A percentile compares a stretch with the other conserved stretches of the same genome.
phyloP scores from a whole-genome alignment of 2,888 invertebrate species.

The Cecidostiba fungosa region DNA sequence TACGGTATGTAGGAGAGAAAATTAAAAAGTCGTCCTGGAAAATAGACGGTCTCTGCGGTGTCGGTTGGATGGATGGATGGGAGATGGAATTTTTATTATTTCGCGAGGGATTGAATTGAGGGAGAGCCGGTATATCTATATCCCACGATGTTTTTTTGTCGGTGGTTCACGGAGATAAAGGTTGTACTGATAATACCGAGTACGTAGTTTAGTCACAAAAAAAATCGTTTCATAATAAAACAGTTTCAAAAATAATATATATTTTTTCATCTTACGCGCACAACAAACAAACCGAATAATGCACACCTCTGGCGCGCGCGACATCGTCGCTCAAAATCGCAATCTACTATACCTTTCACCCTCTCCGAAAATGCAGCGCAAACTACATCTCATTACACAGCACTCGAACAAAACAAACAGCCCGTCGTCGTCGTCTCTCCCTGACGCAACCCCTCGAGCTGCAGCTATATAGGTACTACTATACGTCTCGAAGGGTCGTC shows the following conservation, averaged over 20 bases:
- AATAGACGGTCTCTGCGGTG: background rate
- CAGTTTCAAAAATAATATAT: too few relatives aligned
- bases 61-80: background rate
- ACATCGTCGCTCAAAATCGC: background rate
- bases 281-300: too few relatives aligned
- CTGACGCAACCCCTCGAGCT: background rate
- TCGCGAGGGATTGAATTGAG: background rate
- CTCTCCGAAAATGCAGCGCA: constrained; percentile 1
- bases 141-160: too few relatives aligned
- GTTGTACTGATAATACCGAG: too few relatives aligned
- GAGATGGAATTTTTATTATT: constrained; percentile 9
- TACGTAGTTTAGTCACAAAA: too few relatives aligned
- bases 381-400: constrained; percentile 45
- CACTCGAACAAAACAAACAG: constrained; percentile 33
- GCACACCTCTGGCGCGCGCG: too few relatives aligned
- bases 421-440: background rate
- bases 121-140: too few relatives aligned
- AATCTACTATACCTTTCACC: background rate
- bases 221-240: too few relatives aligned
- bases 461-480: background rate
- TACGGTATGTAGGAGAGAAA: background rate
- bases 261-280: too few relatives aligned
- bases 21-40: background rate
- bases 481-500: background rate
- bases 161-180: too few relatives aligned